These are phyloP conservation scores for Brenthis daphne DNA, from an alignment of 2,888 invertebrate species.

Conservation along the genomic window DNA sequence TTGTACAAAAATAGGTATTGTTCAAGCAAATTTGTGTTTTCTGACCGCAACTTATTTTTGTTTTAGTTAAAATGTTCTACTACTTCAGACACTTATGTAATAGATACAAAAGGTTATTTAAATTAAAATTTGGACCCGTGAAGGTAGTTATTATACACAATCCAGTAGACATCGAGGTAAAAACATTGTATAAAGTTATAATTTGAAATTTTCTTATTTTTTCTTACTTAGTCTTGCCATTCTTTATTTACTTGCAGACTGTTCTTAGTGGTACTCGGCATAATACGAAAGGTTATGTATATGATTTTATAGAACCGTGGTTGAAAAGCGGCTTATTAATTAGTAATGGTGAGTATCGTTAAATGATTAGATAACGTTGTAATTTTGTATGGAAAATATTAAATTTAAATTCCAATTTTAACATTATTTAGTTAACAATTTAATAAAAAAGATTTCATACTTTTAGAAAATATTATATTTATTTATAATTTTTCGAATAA, in stretches of 20 bases:
- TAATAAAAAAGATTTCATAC: no score
- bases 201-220: background rate
- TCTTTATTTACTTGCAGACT: constrained; percentile 52
- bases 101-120: constrained; percentile 45
- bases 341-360: constrained; percentile 56
- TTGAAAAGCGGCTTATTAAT: constrained; percentile 78
- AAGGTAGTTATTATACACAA: constrained; percentile 57
- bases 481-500: constrained; percentile 4
- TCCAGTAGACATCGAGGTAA: constrained; percentile 76
- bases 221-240: background rate
- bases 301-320: constrained; percentile 75
- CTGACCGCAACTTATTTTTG: background rate
- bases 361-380: background rate
- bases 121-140: constrained; percentile 45
- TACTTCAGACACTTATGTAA: constrained; percentile 46
- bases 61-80: constrained; percentile 52
- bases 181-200: background rate
- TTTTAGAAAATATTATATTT: no score
- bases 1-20: no score
- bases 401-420: background rate
- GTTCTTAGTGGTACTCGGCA: constrained; percentile 74
- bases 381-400: background rate
- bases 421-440: background rate
- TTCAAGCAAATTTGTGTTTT: background rate
- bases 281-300: constrained; percentile 76